Percentiles rank a stretch among this genome's conserved stretches.
Evolutionary conservation across 92 coral and sea anemone species (phyloP).

Genomic region (Siderastrea siderea): DNA sequence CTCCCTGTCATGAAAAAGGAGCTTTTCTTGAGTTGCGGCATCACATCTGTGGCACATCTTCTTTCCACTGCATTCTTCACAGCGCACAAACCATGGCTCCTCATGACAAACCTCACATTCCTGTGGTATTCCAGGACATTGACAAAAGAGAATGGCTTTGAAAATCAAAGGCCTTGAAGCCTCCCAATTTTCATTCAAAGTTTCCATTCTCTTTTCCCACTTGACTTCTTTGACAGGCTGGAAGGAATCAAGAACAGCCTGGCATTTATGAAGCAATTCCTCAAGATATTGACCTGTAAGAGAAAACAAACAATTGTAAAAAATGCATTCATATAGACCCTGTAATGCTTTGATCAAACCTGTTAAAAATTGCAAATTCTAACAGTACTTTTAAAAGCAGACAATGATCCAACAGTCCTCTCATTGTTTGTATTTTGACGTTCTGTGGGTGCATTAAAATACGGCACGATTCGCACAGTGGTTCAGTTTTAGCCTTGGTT

Average conservation of each 20-base stretch:
- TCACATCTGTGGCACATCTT: constrained; percentile 17
- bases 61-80: constrained; percentile 18
- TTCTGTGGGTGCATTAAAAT: too few species aligned
- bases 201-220: constrained; percentile 14
- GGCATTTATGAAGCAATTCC: not conserved
- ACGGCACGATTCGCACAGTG: too few species aligned
- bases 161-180: constrained; percentile 12
- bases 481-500: too few species aligned
- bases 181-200: constrained; percentile 19
- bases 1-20: constrained; percentile 9
- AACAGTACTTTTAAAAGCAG: too few species aligned
- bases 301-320: not conserved
- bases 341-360: not conserved
- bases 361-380: not conserved
- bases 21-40: not conserved
- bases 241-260: constrained; percentile 6
- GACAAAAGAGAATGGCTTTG: constrained; percentile 18
- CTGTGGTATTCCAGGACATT: not conserved
- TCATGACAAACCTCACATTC: constrained; percentile 8
- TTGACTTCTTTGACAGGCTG: not conserved
- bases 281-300: constrained; percentile 12
- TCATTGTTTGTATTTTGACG: too few species aligned
- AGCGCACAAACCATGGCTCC: constrained; percentile 2
- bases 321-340: not conserved
- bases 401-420: too few species aligned